Conservation (phyloP, 2,888 invertebrate genomes). For the Ephialtes manifestator region DNA sequence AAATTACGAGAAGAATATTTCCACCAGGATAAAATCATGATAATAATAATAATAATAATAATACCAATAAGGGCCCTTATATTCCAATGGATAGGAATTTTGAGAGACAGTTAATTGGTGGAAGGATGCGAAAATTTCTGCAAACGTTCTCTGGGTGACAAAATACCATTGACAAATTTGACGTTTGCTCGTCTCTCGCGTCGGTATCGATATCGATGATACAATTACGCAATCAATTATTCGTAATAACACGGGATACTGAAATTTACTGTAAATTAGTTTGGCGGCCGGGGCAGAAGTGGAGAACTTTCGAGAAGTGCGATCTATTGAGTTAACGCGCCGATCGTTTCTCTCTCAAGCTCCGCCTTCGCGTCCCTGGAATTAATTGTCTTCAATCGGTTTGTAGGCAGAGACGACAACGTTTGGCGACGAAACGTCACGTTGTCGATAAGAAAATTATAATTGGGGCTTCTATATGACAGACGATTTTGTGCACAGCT, state of each 20-base stretch:
- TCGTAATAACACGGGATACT: background rate
- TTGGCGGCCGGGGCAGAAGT: background rate
- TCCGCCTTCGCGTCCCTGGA: conserved; percentile 34
- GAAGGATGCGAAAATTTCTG: background rate
- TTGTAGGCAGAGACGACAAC: conserved; percentile 20
- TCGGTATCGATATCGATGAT: background rate
- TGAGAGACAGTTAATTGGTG: background rate
- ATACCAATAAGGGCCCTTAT: conserved; percentile 74
- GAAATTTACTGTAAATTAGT: background rate
- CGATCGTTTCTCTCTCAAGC: conserved; percentile 15
- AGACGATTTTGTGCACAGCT: background rate
- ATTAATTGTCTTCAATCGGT: conserved; percentile 54
- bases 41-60: background rate
- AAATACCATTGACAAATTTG: background rate
- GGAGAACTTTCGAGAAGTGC: conserved; percentile 12
- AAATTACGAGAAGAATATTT: too few species aligned
- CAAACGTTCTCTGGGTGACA: background rate
- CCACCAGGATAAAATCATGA: background rate
- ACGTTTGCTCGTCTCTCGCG: conserved; percentile 19
- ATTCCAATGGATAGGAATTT: conserved; percentile 70
- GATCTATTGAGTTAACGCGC: background rate
- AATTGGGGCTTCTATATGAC: background rate
- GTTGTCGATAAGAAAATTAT: conserved; percentile 17
- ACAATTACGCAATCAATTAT: conserved; percentile 28
- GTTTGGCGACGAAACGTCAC: conserved; percentile 16